Evolutionary conservation across 2,113 vertebrate species (phyloP).

Genomic region (Otis tarda): DNA sequence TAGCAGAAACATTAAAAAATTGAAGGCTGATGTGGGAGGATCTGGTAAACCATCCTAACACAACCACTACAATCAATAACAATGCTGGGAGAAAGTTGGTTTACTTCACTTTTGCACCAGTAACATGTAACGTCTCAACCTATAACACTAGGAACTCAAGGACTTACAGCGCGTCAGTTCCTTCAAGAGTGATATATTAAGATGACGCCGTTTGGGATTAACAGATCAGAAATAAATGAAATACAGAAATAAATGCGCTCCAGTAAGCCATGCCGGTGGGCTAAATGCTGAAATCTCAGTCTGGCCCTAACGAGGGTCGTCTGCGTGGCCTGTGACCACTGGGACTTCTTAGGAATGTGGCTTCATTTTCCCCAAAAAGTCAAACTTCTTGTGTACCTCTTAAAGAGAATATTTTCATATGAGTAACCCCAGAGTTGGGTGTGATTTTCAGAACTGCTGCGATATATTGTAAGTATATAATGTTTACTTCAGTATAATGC

Average conservation of each 20-base stretch:
- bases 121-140: background rate
- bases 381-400: background rate
- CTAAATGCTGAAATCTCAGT: background rate
- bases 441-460: background rate
- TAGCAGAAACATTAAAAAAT: background rate
- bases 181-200: background rate
- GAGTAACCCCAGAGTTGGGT: background rate
- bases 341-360: background rate
- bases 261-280: background rate
- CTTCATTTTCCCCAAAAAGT: background rate
- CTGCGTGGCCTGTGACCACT: background rate
- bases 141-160: background rate
- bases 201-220: background rate
- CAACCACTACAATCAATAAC: accelerated
- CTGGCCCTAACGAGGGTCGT: background rate
- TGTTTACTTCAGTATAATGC: background rate
- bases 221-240: no score
- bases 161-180: background rate
- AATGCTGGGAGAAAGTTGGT: background rate
- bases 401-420: background rate
- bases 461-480: background rate
- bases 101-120: background rate
- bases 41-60: background rate
- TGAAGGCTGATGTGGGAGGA: background rate
- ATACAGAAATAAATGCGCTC: background rate